Conservation (phyloP, 2,888 invertebrate genomes). For the Melipona beecheii region DNA sequence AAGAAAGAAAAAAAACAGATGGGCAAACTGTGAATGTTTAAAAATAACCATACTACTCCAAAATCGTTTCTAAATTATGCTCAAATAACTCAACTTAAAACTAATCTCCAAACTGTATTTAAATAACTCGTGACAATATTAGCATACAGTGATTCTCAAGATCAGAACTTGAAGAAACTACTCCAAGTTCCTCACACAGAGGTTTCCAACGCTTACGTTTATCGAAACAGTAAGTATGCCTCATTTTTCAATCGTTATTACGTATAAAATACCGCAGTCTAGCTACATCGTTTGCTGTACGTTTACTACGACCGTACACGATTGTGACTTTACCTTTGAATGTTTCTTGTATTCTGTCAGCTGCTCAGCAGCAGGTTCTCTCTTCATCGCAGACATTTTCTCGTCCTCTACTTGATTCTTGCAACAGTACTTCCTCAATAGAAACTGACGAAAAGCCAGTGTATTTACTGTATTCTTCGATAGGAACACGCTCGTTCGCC, state of each 20-base stretch:
- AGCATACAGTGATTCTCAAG: background rate
- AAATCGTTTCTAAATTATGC: background rate
- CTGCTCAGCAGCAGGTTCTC: constrained; percentile 88
- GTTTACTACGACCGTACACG: constrained; percentile 56
- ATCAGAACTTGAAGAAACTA: background rate
- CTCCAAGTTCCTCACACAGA: too few species aligned
- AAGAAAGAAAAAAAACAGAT: too few species aligned
- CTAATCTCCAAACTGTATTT: background rate
- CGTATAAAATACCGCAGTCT: background rate
- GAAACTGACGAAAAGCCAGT: constrained; percentile 3
- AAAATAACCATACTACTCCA: background rate
- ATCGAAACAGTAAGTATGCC: too few species aligned
- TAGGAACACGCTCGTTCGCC: background rate
- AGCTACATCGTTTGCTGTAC: background rate
- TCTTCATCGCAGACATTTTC: constrained; percentile 83
- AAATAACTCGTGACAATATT: background rate
- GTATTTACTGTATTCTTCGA: background rate
- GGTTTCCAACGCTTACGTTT: too few species aligned
- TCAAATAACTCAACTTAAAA: background rate
- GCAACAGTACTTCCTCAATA: constrained; percentile 33
- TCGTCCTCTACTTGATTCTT: constrained; percentile 12
- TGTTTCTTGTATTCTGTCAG: constrained; percentile 87
- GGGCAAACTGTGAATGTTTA: too few species aligned
- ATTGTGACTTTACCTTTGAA: constrained; percentile 84
- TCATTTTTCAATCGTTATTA: background rate